A percentile compares a stretch with the other conserved stretches of the same genome.
Conservation (phyloP, 2,888 invertebrate species). For the Glaucopsyche alexis region DNA sequence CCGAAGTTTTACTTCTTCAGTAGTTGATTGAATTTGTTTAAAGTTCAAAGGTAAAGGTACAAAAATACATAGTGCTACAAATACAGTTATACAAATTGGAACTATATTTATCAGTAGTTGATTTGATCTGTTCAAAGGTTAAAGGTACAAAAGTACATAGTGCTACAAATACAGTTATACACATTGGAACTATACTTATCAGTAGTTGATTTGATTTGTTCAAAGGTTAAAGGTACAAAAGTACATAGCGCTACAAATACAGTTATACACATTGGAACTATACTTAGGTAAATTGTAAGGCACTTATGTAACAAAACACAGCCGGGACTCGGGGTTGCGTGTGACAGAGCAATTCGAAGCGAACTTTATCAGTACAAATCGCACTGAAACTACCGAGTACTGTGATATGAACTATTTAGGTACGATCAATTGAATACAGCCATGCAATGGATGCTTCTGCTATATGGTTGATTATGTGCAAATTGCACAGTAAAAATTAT, state of each 20-base stretch:
- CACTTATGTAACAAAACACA: conserved; percentile 27
- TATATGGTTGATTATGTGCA: neutral
- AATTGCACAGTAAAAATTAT: too few relatives aligned
- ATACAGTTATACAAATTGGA: too few relatives aligned
- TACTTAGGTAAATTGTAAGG: conserved; percentile 19
- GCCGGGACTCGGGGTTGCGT: conserved; percentile 30
- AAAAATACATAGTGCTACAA: too few relatives aligned
- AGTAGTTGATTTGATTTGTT: too few relatives aligned
- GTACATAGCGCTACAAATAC: too few relatives aligned
- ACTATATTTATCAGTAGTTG: too few relatives aligned
- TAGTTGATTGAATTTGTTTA: neutral
- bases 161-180: too few relatives aligned
- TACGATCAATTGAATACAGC: neutral
- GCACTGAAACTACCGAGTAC: conserved; percentile 29
- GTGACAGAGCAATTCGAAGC: conserved; percentile 33
- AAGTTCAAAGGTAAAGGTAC: too few relatives aligned
- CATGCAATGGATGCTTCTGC: conserved; percentile 10
- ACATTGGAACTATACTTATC: too few relatives aligned
- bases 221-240: conserved; percentile 1
- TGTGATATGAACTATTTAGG: conserved; percentile 32
- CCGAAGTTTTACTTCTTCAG: conserved; percentile 1
- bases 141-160: too few relatives aligned
- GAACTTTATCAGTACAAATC: conserved; percentile 30
- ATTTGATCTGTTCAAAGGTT: neutral
- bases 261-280: neutral